Evolutionary conservation across 2,888 invertebrate species (phyloP).

Genomic region (Dryobotodes eremita): DNA sequence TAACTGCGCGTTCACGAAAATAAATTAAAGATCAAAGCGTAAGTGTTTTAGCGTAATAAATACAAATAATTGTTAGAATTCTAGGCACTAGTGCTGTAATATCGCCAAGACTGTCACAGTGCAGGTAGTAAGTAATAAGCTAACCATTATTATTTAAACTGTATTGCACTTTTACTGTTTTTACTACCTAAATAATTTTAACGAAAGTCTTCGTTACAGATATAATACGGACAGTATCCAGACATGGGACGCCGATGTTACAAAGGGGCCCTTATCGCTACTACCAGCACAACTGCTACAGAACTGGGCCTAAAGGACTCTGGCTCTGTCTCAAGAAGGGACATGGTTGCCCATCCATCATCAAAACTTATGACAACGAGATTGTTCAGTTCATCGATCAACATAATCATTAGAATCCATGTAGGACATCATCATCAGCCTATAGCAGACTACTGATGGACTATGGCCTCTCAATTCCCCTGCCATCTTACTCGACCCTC

Average conservation of each 20-base stretch:
- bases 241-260: constrained; percentile 56
- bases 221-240: constrained; percentile 28
- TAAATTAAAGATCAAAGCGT: no score
- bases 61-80: background rate
- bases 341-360: constrained; percentile 50
- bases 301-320: constrained; percentile 59
- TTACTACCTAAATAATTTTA: background rate
- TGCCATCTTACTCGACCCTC: background rate
- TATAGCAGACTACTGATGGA: background rate
- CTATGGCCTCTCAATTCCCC: background rate
- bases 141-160: background rate
- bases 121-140: background rate
- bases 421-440: background rate
- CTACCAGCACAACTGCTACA: constrained; percentile 60
- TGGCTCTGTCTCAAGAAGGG: constrained; percentile 65
- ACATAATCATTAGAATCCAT: constrained; percentile 48
- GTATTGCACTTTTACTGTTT: background rate
- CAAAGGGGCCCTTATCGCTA: constrained; percentile 58
- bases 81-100: no score
- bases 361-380: constrained; percentile 42
- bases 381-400: constrained; percentile 41
- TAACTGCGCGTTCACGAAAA: background rate
- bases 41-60: background rate
- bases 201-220: constrained; percentile 24
- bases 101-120: background rate